Percentiles rank a stretch among this genome's conserved stretches.
These are phyloP conservation scores for Andrena bucephala DNA, from an alignment of 2,888 invertebrate genomes.

Conservation along the genomic window DNA sequence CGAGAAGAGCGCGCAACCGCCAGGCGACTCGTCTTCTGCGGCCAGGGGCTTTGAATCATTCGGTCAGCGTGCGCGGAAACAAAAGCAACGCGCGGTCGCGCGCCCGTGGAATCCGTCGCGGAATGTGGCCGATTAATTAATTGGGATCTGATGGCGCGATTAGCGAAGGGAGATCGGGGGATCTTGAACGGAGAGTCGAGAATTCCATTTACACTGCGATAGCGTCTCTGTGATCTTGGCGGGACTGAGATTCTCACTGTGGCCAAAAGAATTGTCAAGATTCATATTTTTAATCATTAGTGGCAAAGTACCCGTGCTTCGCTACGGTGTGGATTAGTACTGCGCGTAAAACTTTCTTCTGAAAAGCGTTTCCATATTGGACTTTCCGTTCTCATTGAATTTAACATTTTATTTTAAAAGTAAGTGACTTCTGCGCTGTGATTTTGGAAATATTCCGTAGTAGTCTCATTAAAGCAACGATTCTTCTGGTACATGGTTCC, in stretches of 20 bases:
- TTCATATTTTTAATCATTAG: too few relatives aligned
- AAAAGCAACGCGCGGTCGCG: constrained; percentile 27
- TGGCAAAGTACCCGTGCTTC: too few relatives aligned
- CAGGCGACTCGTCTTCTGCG: constrained; percentile 33
- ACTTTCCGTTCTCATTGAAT: too few relatives aligned
- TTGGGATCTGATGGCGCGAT: constrained; percentile 32
- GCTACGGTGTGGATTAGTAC: too few relatives aligned
- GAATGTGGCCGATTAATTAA: constrained; percentile 48
- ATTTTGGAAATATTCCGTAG: too few relatives aligned
- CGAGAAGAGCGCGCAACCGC: constrained; percentile 51
- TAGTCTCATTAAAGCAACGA: too few relatives aligned
- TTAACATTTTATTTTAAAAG: too few relatives aligned
- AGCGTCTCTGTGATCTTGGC: background rate
- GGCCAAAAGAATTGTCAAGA: background rate
- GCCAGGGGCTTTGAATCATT: constrained; percentile 46
- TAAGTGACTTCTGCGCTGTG: too few relatives aligned
- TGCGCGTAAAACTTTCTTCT: too few relatives aligned
- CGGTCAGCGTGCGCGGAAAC: constrained; percentile 22
- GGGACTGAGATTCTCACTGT: background rate
- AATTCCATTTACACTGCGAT: background rate
- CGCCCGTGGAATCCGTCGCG: constrained; percentile 5
- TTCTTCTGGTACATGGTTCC: too few relatives aligned
- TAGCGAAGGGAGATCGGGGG: background rate
- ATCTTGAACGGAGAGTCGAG: background rate
- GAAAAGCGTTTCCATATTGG: too few relatives aligned